Percentiles rank a stretch among this genome's conserved stretches.
These are phyloP conservation scores for Caenorhabditis elegans DNA, from an alignment of 1,140 invertebrate genomes.

Conservation along the genomic window WBcel235 BX284604.4:5746001-5746500, in stretches of 20 bases:
- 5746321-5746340: constrained; percentile 85
- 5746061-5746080: constrained; percentile 88
- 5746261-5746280: constrained; percentile 56
- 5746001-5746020: too few relatives aligned
- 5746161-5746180: constrained; percentile 64
- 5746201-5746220: constrained; percentile 77
- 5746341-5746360: constrained; percentile 79
- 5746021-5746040: too few relatives aligned
- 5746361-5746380: too few relatives aligned
- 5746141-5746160: constrained; percentile 67
- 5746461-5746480: too few relatives aligned
- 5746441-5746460: too few relatives aligned
- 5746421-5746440: too few relatives aligned
- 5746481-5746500: too few relatives aligned
- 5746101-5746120: constrained; percentile 80
- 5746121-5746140: constrained; percentile 88
- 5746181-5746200: constrained; percentile 70
- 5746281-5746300: constrained; percentile 72
- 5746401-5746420: too few relatives aligned
- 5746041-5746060: constrained; percentile 70
- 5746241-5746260: constrained; percentile 73
- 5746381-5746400: too few relatives aligned
- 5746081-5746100: constrained; percentile 78
- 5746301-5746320: constrained; percentile 87
- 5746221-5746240: constrained; percentile 82